Conservation (phyloP, 2,888 invertebrate genomes). For the Brenthis hecate region DNA sequence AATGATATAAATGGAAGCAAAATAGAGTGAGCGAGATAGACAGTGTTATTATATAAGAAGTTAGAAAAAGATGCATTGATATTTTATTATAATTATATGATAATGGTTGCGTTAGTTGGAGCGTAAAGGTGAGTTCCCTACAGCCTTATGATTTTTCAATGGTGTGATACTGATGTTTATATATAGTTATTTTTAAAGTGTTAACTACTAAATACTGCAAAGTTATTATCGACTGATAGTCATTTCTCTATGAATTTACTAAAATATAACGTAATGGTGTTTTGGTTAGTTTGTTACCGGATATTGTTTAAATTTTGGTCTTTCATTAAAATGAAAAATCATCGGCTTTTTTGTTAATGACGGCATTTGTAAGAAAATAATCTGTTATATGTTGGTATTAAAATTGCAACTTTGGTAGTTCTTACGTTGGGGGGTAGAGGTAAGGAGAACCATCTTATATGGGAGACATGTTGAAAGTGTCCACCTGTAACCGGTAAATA, state of each 20-base stretch:
- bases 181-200: constrained; percentile 10
- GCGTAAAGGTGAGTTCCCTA: constrained; percentile 20
- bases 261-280: neutral
- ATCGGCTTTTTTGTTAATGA: neutral
- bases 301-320: too few species aligned
- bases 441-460: too few species aligned
- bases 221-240: constrained; percentile 13
- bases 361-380: neutral
- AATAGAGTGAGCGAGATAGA: neutral
- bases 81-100: constrained; percentile 10
- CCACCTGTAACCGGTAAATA: too few species aligned
- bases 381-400: constrained; percentile 2
- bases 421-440: neutral
- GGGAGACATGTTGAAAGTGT: too few species aligned
- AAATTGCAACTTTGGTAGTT: neutral
- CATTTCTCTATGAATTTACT: neutral
- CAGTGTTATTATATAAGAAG: neutral
- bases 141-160: constrained; percentile 26
- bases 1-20: neutral
- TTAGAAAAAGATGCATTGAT: neutral
- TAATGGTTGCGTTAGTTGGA: constrained; percentile 12
- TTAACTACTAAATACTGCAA: constrained; percentile 6
- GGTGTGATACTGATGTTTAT: constrained; percentile 23
- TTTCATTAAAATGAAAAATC: neutral
- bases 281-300: neutral